Conservation (phyloP, 2,797 vertebrate genomes). For the Gallirallus australis region DNA sequence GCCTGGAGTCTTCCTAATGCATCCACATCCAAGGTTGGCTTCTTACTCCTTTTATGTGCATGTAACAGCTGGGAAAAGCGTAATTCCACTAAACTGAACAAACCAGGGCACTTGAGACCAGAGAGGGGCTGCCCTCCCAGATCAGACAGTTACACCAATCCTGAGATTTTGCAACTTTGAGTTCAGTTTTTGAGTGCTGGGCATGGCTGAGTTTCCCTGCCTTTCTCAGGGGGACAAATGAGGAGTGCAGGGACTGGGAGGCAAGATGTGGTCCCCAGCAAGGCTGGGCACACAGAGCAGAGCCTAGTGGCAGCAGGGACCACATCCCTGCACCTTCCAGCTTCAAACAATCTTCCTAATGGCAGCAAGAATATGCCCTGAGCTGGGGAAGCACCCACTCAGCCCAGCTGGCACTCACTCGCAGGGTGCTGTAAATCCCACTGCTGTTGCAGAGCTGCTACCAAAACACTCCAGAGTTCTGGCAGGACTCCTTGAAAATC, state of each 20-base stretch:
- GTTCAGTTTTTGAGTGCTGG: not conserved
- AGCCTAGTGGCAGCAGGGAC: not conserved
- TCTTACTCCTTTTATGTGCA: fast-evolving
- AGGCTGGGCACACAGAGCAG: not conserved
- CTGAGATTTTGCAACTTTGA: not conserved
- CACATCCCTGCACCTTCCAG: fast-evolving
- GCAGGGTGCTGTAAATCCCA: not conserved
- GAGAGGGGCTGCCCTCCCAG: not conserved
- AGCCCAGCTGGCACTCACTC: not conserved
- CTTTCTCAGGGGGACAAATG: not conserved
- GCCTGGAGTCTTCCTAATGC: not conserved
- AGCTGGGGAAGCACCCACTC: fast-evolving
- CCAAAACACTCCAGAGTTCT: not conserved
- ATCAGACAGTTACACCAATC: not conserved
- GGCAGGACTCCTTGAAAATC: not conserved
- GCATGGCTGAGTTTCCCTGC: not conserved
- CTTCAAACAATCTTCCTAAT: not conserved
- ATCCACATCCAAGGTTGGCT: not conserved
- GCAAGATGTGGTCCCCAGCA: not conserved
- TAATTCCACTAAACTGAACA: not conserved
- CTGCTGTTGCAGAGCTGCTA: not conserved
- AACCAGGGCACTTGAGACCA: not conserved
- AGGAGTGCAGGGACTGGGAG: not conserved
- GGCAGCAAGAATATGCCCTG: not conserved
- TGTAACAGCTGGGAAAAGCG: not conserved